These are phyloP conservation scores for Diogma glabrata DNA, from an alignment of 2,888 invertebrate genomes.

Conservation along the genomic window DNA sequence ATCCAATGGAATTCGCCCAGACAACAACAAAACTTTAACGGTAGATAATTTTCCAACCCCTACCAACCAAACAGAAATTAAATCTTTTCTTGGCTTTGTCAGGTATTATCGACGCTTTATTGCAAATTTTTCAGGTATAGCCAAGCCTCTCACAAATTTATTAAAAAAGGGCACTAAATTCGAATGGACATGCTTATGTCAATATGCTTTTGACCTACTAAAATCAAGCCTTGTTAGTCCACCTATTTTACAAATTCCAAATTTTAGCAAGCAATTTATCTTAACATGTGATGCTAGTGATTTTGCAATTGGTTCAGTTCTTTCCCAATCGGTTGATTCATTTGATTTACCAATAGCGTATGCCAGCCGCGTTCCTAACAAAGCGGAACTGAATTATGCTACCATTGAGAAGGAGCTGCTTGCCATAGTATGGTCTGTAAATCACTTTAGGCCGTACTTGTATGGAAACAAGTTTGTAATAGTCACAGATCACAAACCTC, in stretches of 20 bases:
- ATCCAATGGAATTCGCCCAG: no score
- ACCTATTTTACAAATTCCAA: constrained; percentile 14
- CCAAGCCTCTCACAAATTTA: background rate
- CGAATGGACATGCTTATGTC: background rate
- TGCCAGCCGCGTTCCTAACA: constrained; percentile 20
- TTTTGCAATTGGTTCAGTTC: constrained; percentile 21
- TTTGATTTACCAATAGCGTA: constrained; percentile 22
- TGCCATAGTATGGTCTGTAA: constrained; percentile 19
- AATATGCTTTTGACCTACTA: constrained; percentile 9
- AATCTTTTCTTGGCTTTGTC: no score
- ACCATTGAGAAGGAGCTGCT: constrained; percentile 22
- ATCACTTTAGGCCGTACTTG: constrained; percentile 23
- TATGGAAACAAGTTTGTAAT: constrained; percentile 22
- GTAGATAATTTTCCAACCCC: no score
- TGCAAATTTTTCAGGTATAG: background rate
- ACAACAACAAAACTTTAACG: no score
- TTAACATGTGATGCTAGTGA: constrained; percentile 25
- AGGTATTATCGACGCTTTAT: no score
- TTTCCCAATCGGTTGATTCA: constrained; percentile 18
- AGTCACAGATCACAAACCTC: constrained; percentile 24
- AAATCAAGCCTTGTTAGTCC: constrained; percentile 15
- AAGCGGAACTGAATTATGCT: constrained; percentile 21
- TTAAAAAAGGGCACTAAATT: background rate
- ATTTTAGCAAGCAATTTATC: constrained; percentile 22
- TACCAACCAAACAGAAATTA: no score